These are phyloP conservation scores for Hypanus sabinus DNA, from an alignment of 2,113 vertebrate genomes.

Conservation along the genomic window DNA sequence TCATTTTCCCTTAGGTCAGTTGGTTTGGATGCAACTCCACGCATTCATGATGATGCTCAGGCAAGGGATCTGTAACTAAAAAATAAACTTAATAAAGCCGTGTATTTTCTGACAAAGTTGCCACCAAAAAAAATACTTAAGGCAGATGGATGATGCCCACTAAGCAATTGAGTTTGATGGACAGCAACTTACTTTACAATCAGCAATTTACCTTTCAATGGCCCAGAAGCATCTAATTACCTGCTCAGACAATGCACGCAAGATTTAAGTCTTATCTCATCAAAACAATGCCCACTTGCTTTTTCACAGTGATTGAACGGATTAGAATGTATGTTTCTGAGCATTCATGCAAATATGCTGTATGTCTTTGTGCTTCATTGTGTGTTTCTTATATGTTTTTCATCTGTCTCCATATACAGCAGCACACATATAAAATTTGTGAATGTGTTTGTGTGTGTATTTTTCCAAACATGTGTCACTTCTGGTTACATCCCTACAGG, in stretches of 20 bases:
- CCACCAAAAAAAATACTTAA: conserved; percentile 56
- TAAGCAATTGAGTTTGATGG: conserved; percentile 68
- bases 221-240: conserved; percentile 74
- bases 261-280: conserved; percentile 64
- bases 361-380: no score
- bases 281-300: conserved; percentile 61
- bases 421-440: conserved; percentile 7
- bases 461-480: no score
- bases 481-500: no score
- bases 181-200: conserved; percentile 67
- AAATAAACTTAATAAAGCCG: neutral
- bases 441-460: no score
- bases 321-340: conserved; percentile 43
- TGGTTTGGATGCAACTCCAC: neutral
- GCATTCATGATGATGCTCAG: neutral
- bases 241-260: conserved; percentile 65
- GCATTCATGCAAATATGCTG: conserved; percentile 26
- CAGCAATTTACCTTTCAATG: no score
- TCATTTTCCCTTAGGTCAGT: neutral
- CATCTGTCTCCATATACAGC: neutral
- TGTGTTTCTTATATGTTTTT: neutral
- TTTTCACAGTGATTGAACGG: conserved; percentile 54
- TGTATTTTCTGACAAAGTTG: conserved; percentile 62
- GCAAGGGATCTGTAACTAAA: neutral
- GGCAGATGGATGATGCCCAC: conserved; percentile 69